Base-by-base conservation (phyloP, 2,797 vertebrate species). In the Hylomyscus alleni region DNA sequence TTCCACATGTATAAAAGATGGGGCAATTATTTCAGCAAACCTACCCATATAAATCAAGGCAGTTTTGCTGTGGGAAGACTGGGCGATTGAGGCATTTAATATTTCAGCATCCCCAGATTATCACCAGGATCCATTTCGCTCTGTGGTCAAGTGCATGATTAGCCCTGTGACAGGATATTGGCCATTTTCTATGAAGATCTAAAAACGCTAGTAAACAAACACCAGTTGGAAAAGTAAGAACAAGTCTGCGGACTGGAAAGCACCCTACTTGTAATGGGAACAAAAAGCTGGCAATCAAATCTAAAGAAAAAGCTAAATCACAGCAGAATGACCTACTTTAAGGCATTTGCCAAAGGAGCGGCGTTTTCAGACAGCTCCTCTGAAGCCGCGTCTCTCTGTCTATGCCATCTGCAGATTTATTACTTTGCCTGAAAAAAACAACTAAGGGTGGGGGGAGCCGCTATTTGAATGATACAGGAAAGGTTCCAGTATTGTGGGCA, bases 291-390 rank as follows among this genome's bases (percentile, higher is more conserved):
- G 99, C 99, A 99, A 98, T 98, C 98, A 98, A 99, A 99, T 98
- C 98, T 98, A 99, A 98, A 99, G 99, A 99, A 99, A 99, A 99
- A 99, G 99, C 99, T 99, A 99, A 99, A 99, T 99, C 99, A 99
- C 98, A 98, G 98, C 99, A 99, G 98, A 99, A 99, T 99, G 99
- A 99, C 99, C 99, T 99, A 99, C 99, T 99, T 99, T 99, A 99
- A 99, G 99, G 98, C 97, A 98, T 98, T 99, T 98, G 99, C 99
- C 99, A 99, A 99, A 99, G 99, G 99, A 99, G 99, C 98, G 98
- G 98, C 98, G 98, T 98, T 99, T 98, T 98, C 98, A 99, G 98
- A 98, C 98, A 99, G 98, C 98, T 98, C 98, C 98, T 99, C 99
- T 98, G 98, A 99, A 98, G 98, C 98, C 99, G 98, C 97, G 98